These are phyloP conservation scores for Temnothorax longispinosus DNA, from an alignment of 1,140 invertebrate species.

Conservation along the genomic window DNA sequence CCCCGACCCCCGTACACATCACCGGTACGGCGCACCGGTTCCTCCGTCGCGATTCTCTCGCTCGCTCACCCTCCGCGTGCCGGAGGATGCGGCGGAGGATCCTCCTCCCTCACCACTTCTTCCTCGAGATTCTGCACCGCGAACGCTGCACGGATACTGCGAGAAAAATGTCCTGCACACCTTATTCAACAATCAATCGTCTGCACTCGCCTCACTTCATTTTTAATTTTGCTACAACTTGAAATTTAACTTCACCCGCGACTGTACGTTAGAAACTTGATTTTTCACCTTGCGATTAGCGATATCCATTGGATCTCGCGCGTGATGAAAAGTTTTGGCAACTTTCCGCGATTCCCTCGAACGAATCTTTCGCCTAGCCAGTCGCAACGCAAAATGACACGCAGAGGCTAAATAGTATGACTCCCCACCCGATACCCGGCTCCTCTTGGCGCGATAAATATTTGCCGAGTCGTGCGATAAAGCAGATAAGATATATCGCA, in stretches of 20 bases:
- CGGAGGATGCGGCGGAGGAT: constrained; percentile 39
- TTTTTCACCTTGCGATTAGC: background rate
- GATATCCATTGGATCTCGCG: background rate
- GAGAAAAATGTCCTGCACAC: background rate
- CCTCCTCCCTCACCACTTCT: background rate
- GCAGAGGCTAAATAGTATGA: background rate
- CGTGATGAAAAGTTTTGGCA: background rate
- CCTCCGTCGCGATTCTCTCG: constrained; percentile 11
- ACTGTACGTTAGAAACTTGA: background rate
- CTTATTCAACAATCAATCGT: background rate
- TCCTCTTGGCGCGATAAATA: constrained; percentile 29
- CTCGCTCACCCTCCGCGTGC: constrained; percentile 35
- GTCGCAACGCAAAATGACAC: constrained; percentile 16
- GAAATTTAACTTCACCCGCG: no score
- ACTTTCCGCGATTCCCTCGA: background rate
- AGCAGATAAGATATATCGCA: constrained; percentile 43
- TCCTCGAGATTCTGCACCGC: background rate
- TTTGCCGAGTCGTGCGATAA: constrained; percentile 44
- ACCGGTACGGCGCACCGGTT: constrained; percentile 24
- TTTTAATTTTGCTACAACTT: background rate
- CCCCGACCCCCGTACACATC: background rate
- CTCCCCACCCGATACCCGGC: background rate
- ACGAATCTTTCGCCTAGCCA: background rate
- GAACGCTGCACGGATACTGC: no score
- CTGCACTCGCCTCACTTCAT: background rate